Percentiles rank a stretch among this genome's conserved stretches.
phyloP scores from a whole-genome alignment of 1,140 invertebrate species.

The Temnothorax nylanderi region DNA sequence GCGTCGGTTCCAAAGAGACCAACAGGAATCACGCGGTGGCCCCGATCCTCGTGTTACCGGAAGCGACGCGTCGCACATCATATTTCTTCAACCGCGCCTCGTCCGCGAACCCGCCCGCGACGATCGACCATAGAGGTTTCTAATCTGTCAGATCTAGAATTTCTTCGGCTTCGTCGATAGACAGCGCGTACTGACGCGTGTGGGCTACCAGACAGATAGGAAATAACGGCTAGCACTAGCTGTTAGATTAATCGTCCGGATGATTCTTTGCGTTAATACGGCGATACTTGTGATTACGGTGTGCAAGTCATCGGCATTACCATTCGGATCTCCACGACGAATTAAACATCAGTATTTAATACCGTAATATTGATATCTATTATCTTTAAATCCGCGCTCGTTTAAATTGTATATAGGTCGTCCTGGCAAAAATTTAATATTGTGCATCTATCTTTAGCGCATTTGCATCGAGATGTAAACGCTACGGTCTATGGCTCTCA shows the following conservation, averaged over 20 bases:
- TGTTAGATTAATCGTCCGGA: not conserved
- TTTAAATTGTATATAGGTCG: not conserved
- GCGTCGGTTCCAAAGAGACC: constrained; percentile 5
- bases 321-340: not conserved
- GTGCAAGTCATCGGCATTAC: not conserved
- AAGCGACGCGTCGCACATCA: constrained; percentile 34
- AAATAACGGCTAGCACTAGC: not conserved
- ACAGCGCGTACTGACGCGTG: not conserved
- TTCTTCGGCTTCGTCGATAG: constrained; percentile 2
- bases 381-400: not conserved
- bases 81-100: constrained; percentile 18
- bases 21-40: not conserved
- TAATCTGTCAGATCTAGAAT: constrained; percentile 14
- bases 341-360: not conserved
- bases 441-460: not conserved
- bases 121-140: not conserved
- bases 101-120: constrained; percentile 3
- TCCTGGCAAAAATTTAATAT: not conserved
- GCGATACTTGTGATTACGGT: not conserved
- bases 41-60: constrained; percentile 15
- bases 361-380: not conserved
- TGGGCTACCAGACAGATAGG: not conserved
- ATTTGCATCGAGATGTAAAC: constrained; percentile 34
- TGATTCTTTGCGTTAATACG: not conserved
- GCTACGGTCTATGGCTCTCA: not conserved